Evolutionary conservation across 2,888 invertebrate genomes (phyloP), one percentile per base, ranked within the genome.

Genomic region (Tinea pellionella): DNA sequence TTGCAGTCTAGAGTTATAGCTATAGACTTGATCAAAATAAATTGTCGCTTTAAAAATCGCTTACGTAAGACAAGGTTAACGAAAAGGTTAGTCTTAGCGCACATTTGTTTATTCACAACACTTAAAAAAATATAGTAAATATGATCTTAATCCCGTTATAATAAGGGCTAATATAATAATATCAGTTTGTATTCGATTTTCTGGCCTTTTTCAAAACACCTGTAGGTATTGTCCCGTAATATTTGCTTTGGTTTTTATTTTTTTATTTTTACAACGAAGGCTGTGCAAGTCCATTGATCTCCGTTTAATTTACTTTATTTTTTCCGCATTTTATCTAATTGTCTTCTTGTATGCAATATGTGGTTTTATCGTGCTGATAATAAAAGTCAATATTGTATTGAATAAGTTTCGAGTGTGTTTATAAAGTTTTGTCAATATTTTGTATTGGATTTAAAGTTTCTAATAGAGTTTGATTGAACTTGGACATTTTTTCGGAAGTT

Each of bases 191-290:
- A 37, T 37, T 37, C 24, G 37, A 37, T 47, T 47, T 2, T 15
- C 3, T 47, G 47, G 47, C 47, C 13, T 55, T 47, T 18, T 24
- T 55, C 8, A 16, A 55, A 55, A 55, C 55, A 55, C 55, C 55
- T 55, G 55, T 55, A 55, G 55, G 29, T 55, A 55, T 55, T 55
- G 53, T 53, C 16, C 53, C 53, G 18, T 53, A 53, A 53, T 53
- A 55, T 55, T 24, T 18, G 47, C 8, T 47, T 47, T 15, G 15
- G 8, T 47, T 47, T 47, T 47, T 15, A 2, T 47, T 47, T n/a
- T 9, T 47, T 16, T 47, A 16, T 47, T 16, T 47, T 47, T 47
- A 16, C 6, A 16, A 15, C 15, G 47, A 47, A 47, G 47, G 47
- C 47, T 47, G 47, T 15, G 47, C 47, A 47, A 15, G n/a, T 9